These are phyloP conservation scores for Polydrusus pterygomalis DNA, from an alignment of 2,888 invertebrate genomes.

Conservation along the genomic window DNA sequence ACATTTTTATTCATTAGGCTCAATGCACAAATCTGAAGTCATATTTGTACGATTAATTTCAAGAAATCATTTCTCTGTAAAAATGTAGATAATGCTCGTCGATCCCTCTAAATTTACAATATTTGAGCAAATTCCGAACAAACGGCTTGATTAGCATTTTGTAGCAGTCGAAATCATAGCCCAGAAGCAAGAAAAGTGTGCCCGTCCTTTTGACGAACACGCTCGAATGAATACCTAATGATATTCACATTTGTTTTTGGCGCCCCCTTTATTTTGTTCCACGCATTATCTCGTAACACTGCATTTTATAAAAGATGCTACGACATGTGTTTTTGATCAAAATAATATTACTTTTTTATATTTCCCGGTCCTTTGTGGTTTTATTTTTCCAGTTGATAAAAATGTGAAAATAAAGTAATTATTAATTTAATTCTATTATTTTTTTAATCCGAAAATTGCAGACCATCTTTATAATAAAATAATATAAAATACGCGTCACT, in stretches of 20 bases:
- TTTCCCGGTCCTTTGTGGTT: conserved; percentile 29
- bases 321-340: conserved; percentile 71
- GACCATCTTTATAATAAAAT: too few species aligned
- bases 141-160: conserved; percentile 63
- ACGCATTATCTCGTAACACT: conserved; percentile 70
- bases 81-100: conserved; percentile 41
- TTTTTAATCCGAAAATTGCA: too few species aligned
- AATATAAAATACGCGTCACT: too few species aligned
- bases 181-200: conserved; percentile 63
- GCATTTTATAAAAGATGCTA: conserved; percentile 71
- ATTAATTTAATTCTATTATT: too few species aligned
- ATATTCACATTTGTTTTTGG: conserved; percentile 73
- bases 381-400: conserved; percentile 23
- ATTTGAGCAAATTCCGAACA: conserved; percentile 61
- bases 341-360: conserved; percentile 59
- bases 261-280: conserved; percentile 67
- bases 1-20: too few species aligned
- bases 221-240: conserved; percentile 71
- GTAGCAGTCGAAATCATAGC: conserved; percentile 63
- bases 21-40: too few species aligned
- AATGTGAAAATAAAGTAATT: too few species aligned
- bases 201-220: conserved; percentile 61
- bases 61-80: not conserved
- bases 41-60: too few species aligned
- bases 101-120: conserved; percentile 52